These are phyloP conservation scores for Perca flavescens DNA, from an alignment of 2,113 vertebrate species.

Conservation along the genomic window DNA sequence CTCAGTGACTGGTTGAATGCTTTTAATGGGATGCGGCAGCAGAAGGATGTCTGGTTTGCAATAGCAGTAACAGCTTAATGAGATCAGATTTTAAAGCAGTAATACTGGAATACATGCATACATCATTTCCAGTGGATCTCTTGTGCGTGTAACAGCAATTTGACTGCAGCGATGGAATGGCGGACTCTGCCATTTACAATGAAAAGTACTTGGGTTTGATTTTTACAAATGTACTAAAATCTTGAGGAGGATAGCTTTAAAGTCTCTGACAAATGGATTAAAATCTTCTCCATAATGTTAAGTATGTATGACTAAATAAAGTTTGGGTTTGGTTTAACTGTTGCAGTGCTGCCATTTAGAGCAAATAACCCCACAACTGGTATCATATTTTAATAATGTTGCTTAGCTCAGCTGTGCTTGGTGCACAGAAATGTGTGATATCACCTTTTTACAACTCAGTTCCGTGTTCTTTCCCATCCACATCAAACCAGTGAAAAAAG, in stretches of 20 bases:
- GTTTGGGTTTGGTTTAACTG: neutral
- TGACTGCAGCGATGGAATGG: neutral
- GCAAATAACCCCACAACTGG: neutral
- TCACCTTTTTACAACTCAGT: neutral
- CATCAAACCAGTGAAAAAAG: neutral
- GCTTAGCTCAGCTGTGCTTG: neutral
- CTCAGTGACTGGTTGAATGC: neutral
- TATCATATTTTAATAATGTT: neutral
- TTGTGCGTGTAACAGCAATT: constrained; percentile 1
- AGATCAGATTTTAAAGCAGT: neutral
- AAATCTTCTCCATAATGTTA: no score
- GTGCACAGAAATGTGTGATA: no score
- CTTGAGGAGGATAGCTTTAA: neutral
- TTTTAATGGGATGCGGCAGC: neutral
- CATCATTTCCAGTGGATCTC: neutral
- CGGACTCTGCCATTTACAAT: neutral
- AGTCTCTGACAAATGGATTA: neutral
- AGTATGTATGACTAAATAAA: neutral
- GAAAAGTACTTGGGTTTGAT: neutral
- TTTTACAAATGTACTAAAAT: neutral
- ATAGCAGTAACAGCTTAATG: neutral
- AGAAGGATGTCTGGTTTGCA: neutral
- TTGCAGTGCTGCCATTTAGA: neutral
- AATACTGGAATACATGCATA: neutral
- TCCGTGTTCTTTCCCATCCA: neutral